A percentile compares a stretch with the other conserved stretches of the same genome.
These are phyloP conservation scores for Hyalella azteca DNA, from an alignment of 2,888 invertebrate species.

Conservation along the genomic window DNA sequence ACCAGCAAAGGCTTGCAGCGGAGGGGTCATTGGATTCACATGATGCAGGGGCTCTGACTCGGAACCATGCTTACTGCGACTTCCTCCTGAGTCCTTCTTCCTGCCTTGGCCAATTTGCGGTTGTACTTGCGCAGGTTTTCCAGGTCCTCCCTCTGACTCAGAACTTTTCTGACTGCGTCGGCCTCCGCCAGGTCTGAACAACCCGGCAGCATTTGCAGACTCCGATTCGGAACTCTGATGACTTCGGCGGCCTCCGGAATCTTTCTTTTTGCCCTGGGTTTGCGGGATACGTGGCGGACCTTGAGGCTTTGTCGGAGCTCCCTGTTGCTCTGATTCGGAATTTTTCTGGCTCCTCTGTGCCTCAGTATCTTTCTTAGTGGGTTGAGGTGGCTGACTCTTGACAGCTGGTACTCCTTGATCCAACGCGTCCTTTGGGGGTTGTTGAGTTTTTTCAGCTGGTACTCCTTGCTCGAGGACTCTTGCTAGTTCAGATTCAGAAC, in stretches of 20 bases:
- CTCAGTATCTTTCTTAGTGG: neutral
- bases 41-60: neutral
- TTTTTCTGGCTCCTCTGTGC: neutral
- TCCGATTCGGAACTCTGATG: constrained; percentile 6
- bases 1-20: neutral
- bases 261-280: neutral
- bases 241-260: constrained; percentile 8
- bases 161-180: constrained; percentile 13
- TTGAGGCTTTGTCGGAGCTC: neutral
- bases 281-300: neutral
- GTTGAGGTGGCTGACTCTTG: neutral
- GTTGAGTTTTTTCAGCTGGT: neutral
- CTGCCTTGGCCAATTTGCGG: neutral
- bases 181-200: too few species aligned
- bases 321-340: neutral
- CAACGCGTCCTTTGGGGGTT: constrained; percentile 21
- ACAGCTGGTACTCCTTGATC: neutral
- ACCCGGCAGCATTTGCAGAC: neutral
- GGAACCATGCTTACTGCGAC: constrained; percentile 18
- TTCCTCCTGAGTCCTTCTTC: neutral
- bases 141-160: neutral
- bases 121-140: neutral
- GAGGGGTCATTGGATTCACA: neutral
- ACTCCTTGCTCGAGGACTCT: neutral
- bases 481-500: neutral